phyloP scores from a whole-genome alignment of 1,140 invertebrate genomes.

The Trachymyrmex septentrionalis region DNA sequence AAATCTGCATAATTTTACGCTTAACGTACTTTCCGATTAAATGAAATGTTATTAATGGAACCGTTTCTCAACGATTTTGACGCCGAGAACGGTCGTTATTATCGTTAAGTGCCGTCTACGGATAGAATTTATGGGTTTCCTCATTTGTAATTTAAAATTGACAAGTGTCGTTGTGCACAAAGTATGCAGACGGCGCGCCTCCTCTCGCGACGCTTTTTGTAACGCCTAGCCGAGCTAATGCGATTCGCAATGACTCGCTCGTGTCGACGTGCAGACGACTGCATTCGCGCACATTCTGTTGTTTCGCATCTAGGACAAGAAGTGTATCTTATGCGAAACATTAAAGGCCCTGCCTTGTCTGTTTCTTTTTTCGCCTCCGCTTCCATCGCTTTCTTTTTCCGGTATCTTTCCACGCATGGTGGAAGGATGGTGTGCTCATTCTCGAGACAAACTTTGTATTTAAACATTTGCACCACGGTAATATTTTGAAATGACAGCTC shows the following conservation, averaged over 20 bases:
- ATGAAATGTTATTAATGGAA: constrained; percentile 38
- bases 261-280: constrained; percentile 4
- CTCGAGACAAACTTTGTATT: too few species aligned
- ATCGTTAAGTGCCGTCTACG: constrained; percentile 33
- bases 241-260: constrained; percentile 52
- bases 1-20: constrained; percentile 39
- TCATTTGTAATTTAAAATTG: constrained; percentile 65
- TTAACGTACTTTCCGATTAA: constrained; percentile 36
- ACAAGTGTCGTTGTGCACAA: constrained; percentile 57
- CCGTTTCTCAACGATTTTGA: constrained; percentile 6
- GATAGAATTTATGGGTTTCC: constrained; percentile 42
- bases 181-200: constrained; percentile 41
- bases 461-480: too few species aligned
- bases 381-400: not conserved
- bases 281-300: constrained; percentile 31
- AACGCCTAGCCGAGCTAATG: constrained; percentile 42
- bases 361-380: constrained; percentile 1
- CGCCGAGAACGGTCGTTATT: constrained; percentile 33
- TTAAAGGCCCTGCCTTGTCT: constrained; percentile 22
- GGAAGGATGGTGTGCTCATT: too few species aligned
- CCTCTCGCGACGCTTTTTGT: constrained; percentile 14
- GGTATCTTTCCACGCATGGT: not conserved
- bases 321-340: constrained; percentile 55
- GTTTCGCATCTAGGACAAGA: constrained; percentile 48
- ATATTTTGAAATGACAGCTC: too few species aligned